A percentile compares a stretch with the other conserved stretches of the same genome.
Conservation (phyloP, 2,888 invertebrate genomes). For the Brenthis daphne region DNA sequence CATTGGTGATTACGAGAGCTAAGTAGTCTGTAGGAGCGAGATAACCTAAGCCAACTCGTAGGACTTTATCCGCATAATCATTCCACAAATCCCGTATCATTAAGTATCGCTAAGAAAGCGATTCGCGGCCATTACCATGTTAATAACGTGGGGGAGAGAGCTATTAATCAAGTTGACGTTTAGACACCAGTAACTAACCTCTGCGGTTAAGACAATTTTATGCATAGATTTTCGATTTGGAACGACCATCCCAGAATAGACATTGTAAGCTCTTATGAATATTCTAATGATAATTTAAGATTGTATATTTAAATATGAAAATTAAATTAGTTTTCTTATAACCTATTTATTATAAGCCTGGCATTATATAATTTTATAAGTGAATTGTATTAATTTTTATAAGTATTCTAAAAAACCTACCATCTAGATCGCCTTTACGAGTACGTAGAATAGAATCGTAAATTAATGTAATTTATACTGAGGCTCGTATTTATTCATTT, state of each 20-base stretch:
- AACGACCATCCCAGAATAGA: conserved; percentile 41
- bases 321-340: not conserved
- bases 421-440: too few species aligned
- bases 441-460: too few species aligned
- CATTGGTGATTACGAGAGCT: conserved; percentile 33
- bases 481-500: not conserved
- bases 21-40: conserved; percentile 57
- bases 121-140: conserved; percentile 81
- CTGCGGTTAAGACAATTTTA: conserved; percentile 66
- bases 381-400: too few species aligned
- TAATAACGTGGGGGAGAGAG: conserved; percentile 77
- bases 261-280: conserved; percentile 43
- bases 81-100: conserved; percentile 78
- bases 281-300: conserved; percentile 35
- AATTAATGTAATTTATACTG: not conserved
- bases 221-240: conserved; percentile 70
- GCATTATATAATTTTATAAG: too few species aligned
- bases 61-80: conserved; percentile 65
- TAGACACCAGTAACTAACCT: conserved; percentile 62
- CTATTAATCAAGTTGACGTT: conserved; percentile 80
- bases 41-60: conserved; percentile 55
- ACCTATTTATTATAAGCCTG: too few species aligned
- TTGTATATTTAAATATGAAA: conserved; percentile 8
- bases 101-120: conserved; percentile 81
- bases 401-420: too few species aligned